Conservation (phyloP, 37 sponge, comb jelly and placozoan species). For the Lycopodina hypogea region DNA sequence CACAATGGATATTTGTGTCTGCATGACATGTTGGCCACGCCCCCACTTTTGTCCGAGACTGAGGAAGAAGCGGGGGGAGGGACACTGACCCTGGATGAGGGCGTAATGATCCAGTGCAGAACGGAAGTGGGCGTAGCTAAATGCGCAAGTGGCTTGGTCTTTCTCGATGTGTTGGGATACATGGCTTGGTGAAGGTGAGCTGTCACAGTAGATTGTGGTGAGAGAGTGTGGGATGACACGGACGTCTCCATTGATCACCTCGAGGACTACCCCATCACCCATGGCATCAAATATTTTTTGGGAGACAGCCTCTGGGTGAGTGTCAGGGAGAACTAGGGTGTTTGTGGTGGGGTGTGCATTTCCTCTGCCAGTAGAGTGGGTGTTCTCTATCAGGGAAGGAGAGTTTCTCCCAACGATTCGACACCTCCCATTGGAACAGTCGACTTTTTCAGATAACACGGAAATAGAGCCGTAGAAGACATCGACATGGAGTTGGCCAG, state of each 20-base stretch:
- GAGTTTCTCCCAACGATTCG: conserved; percentile 13
- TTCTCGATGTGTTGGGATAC: conserved; percentile 23
- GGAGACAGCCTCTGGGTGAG: conserved; percentile 40
- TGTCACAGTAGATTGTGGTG: conserved; percentile 36
- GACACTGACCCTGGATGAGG: conserved; percentile 24
- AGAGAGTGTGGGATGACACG: conserved; percentile 58
- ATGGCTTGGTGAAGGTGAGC: conserved; percentile 6
- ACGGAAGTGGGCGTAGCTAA: conserved; percentile 64
- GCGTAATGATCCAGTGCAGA: conserved; percentile 39
- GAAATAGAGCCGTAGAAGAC: conserved; percentile 39
- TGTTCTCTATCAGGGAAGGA: neutral
- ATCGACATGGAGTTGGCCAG: conserved; percentile 32
- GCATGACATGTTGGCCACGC: conserved; percentile 52
- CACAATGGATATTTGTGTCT: conserved; percentile 55
- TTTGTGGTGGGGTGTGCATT: neutral
- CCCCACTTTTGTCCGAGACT: conserved; percentile 84
- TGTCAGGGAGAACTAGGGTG: conserved; percentile 17
- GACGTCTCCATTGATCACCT: conserved; percentile 38
- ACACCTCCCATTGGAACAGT: conserved; percentile 35
- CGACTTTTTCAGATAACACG: conserved; percentile 21
- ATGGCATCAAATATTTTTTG: conserved; percentile 46
- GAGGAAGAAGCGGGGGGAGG: conserved; percentile 58
- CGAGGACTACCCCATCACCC: conserved; percentile 49
- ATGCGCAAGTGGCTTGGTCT: conserved; percentile 50
- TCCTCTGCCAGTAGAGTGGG: conserved; percentile 10